A percentile compares a stretch with the other conserved stretches of the same genome.
These are phyloP conservation scores for Lycaena phlaeas DNA, from an alignment of 2,888 invertebrate genomes.

Conservation along the genomic window DNA sequence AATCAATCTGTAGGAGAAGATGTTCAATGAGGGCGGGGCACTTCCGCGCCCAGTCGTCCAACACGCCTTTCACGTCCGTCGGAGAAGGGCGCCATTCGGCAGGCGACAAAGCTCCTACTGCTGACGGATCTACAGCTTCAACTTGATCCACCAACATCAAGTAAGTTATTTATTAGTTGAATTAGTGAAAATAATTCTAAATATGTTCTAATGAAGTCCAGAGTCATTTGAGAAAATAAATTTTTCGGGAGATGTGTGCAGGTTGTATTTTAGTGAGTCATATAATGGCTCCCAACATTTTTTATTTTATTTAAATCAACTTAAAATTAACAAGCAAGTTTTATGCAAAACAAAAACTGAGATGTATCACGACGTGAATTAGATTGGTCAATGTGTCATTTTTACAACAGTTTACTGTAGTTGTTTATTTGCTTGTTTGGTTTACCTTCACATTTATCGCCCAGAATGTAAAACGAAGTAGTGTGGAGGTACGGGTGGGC, in stretches of 20 bases:
- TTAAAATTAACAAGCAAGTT: no score
- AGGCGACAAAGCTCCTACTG: slow-evolving; percentile 30
- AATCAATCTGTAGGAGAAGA: slow-evolving; percentile 42
- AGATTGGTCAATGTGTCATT: no score
- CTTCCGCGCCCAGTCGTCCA: slow-evolving; percentile 43
- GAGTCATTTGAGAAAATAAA: no score
- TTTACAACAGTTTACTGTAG: no score
- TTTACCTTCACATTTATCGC: slow-evolving; percentile 35
- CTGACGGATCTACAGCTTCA: slow-evolving; percentile 29
- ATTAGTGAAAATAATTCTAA: neutral
- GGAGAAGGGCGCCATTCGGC: slow-evolving; percentile 42
- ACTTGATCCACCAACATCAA: slow-evolving; percentile 22
- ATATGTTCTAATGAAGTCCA: no score
- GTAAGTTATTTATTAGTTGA: neutral
- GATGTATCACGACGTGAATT: no score
- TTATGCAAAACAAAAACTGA: no score
- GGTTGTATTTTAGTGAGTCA: no score
- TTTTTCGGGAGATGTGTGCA: no score
- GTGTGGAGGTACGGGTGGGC: slow-evolving; percentile 36
- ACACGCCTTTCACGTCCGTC: slow-evolving; percentile 31
- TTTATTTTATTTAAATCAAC: no score
- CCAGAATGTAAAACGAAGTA: slow-evolving; percentile 32
- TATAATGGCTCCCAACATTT: no score
- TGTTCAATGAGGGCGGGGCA: slow-evolving; percentile 37
- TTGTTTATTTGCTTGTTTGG: no score